Evolutionary conservation across 2,888 invertebrate genomes (phyloP), one percentile per base, ranked within the genome.

Genomic region (Galeruca laticollis): DNA sequence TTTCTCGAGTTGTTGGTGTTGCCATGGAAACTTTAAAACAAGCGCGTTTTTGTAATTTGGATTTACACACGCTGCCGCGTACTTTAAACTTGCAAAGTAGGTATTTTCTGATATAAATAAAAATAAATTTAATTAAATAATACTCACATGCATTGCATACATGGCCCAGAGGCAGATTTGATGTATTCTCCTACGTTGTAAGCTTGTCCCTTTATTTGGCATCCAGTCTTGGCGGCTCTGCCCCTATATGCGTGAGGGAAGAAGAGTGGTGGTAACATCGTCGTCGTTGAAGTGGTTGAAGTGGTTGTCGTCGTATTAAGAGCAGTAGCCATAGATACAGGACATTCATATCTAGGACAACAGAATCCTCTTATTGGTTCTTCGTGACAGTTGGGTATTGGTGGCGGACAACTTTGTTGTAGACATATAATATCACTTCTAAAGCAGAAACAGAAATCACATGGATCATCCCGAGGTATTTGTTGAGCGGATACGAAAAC

Each of bases 381-480:
- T 84, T 96, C 95, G 84, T 94, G 94, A 81, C 97, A 97, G 69
- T 94, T 94, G 60, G 93, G 92, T 79, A 97, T 96, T 49, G 97
- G 97, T 60, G 97, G 97, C 63, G 97, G 97, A 86, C 97, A 97
- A 81, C 96, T 96, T 86, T 97, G 97, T 86, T 97, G 96, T 75
- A 97, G 88, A 80, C 97, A 97, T 81, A 97, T 97, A 79, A 97
- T 97, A 83, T 97, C 96, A 84, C 96, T 95, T 85, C 97, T 90
- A 89, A 97, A 97, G 88, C 97, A 97, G 92, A 97, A 97, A 86
- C 97, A 97, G 88, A 97, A 97, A 84, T 97, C 96, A 84, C 97
- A 97, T 26, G 97, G 96, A 87, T 97, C 96, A 79, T 96, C 95
- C 78, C 97, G 89, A 49, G 96, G 96, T 81, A 97, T 96, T 87